These are phyloP conservation scores for Diachasma alloeum DNA, from an alignment of 1,140 invertebrate genomes.

Conservation along the genomic window DNA sequence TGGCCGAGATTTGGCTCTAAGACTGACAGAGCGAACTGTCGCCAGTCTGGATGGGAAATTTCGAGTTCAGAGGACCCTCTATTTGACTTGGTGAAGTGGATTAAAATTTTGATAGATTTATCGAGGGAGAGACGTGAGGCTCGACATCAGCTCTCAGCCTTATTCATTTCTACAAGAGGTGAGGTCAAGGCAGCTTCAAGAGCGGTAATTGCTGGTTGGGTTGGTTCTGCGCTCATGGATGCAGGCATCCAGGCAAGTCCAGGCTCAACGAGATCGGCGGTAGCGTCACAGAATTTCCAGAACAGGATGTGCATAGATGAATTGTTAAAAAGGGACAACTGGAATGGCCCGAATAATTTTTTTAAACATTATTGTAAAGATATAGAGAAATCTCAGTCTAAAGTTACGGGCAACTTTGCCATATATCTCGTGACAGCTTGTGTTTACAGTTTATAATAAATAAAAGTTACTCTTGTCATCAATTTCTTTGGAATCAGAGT, in stretches of 20 bases:
- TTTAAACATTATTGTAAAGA: conserved; percentile 40
- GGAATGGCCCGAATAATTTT: conserved; percentile 32
- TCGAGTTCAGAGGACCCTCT: conserved; percentile 5
- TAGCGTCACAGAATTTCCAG: conserved; percentile 35
- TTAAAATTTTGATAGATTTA: background rate
- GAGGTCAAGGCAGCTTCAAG: conserved; percentile 40
- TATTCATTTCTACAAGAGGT: conserved; percentile 36
- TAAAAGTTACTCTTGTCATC: no score
- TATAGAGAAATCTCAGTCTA: background rate
- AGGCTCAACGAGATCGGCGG: conserved; percentile 36
- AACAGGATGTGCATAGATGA: conserved; percentile 29
- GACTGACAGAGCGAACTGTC: conserved; percentile 40
- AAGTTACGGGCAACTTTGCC: no score
- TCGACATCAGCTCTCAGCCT: background rate
- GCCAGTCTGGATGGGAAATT: conserved; percentile 50
- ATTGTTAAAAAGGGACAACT: conserved; percentile 34
- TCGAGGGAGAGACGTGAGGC: conserved; percentile 21
- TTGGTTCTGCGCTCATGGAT: conserved; percentile 36
- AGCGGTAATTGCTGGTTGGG: conserved; percentile 47
- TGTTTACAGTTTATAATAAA: no score
- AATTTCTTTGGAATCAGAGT: background rate
- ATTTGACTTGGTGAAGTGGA: conserved; percentile 22
- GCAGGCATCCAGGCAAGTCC: conserved; percentile 41
- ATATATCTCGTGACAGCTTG: no score
- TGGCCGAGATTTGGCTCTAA: conserved; percentile 52